phyloP scores from a whole-genome alignment of 2,888 invertebrate species.

The Drosophila ezoana region DNA sequence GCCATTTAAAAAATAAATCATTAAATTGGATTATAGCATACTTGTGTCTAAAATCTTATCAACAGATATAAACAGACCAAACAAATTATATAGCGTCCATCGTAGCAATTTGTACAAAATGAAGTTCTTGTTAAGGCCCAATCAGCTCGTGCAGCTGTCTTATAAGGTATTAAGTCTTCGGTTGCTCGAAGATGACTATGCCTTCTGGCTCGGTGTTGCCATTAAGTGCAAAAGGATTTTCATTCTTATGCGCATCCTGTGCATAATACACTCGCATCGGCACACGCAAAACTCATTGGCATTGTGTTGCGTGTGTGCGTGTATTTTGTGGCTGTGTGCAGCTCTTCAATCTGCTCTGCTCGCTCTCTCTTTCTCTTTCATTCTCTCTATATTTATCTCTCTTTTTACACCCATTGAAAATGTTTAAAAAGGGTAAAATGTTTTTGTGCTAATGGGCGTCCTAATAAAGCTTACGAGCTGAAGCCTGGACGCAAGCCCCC shows the following conservation, averaged over 20 bases:
- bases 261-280: constrained; percentile 74
- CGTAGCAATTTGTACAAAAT: too few relatives aligned
- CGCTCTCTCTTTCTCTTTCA: constrained; percentile 7
- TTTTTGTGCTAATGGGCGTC: too few relatives aligned
- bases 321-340: background rate
- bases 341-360: constrained; percentile 2
- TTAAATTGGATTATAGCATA: too few relatives aligned
- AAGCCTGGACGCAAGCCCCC: too few relatives aligned
- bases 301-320: constrained; percentile 28
- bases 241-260: constrained; percentile 82
- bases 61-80: too few relatives aligned
- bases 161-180: background rate
- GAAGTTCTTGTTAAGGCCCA: too few relatives aligned
- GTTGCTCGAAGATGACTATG: background rate
- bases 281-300: constrained; percentile 79
- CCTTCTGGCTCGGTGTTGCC: constrained; percentile 64
- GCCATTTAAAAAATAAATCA: too few relatives aligned
- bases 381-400: background rate
- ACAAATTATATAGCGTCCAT: background rate
- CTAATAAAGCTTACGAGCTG: too few relatives aligned
- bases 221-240: constrained; percentile 82
- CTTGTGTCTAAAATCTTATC: too few relatives aligned
- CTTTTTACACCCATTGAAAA: background rate
- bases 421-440: too few relatives aligned
- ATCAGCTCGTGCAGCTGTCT: background rate